phyloP scores from a whole-genome alignment of 2,888 invertebrate species.

The Rosalia funebris region DNA sequence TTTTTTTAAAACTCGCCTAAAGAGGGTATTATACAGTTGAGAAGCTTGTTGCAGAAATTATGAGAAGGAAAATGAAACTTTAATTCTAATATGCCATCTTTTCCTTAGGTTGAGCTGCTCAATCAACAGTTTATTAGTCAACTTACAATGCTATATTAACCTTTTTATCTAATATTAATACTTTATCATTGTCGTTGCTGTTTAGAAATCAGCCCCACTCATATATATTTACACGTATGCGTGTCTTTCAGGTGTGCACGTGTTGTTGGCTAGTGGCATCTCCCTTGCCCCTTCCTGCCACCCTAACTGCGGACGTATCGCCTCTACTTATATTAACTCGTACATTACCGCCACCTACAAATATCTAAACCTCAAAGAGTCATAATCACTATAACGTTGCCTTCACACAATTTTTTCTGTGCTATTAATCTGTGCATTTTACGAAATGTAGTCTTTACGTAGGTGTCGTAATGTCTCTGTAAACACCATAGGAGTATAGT shows the following conservation, averaged over 20 bases:
- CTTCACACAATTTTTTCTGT: constrained; percentile 24
- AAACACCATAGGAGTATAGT: constrained; percentile 15
- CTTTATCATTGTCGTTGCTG: too few relatives aligned
- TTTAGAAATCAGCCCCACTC: too few relatives aligned
- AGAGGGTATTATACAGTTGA: too few relatives aligned
- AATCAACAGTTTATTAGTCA: too few relatives aligned
- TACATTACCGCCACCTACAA: constrained; percentile 47
- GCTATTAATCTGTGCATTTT: constrained; percentile 4
- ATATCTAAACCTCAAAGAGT: constrained; percentile 31
- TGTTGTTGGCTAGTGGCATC: constrained; percentile 60
- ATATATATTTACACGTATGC: constrained; percentile 24
- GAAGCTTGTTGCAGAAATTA: too few relatives aligned
- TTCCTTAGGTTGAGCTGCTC: too few relatives aligned
- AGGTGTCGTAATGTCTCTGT: neutral
- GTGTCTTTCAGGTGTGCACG: constrained; percentile 62
- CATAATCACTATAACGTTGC: constrained; percentile 25
- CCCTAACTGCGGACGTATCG: constrained; percentile 62
- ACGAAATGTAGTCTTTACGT: neutral
- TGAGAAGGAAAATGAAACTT: too few relatives aligned
- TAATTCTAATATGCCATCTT: too few relatives aligned
- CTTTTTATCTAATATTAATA: too few relatives aligned
- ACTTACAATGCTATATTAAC: too few relatives aligned
- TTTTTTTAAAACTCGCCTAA: too few relatives aligned
- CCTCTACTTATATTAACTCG: constrained; percentile 55
- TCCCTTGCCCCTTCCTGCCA: constrained; percentile 63